Percentiles rank a stretch among this genome's conserved stretches.
Conservation (phyloP, 2,888 invertebrate species). For the Lydus trimaculatus region DNA sequence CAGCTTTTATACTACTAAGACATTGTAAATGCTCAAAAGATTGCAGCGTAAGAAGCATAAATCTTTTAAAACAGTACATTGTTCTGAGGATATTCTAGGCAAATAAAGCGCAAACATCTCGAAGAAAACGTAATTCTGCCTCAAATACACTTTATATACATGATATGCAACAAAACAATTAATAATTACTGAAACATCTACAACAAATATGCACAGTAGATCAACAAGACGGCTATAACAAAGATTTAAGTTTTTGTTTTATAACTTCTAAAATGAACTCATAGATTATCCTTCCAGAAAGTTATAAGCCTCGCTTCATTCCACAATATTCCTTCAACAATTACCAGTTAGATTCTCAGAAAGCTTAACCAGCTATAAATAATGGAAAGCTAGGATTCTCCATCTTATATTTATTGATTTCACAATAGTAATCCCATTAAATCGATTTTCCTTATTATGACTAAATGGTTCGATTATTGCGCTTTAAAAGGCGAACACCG, state of each 20-base stretch:
- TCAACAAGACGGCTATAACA: background rate
- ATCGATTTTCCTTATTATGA: background rate
- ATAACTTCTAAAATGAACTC: background rate
- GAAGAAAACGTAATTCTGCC: background rate
- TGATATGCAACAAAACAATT: background rate
- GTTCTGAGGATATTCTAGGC: conserved; percentile 20
- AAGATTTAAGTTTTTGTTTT: background rate
- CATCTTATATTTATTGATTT: background rate
- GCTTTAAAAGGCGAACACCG: background rate
- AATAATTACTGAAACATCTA: background rate
- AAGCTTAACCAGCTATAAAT: no score
- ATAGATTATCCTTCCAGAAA: background rate
- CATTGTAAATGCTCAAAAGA: conserved; percentile 36
- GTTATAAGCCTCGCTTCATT: background rate
- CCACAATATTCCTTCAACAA: background rate
- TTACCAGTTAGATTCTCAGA: background rate
- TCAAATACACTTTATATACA: background rate
- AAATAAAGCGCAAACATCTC: conserved; percentile 10
- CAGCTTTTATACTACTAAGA: conserved; percentile 34
- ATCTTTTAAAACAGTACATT: conserved; percentile 29
- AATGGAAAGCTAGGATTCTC: background rate
- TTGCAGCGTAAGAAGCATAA: conserved; percentile 28
- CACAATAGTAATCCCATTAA: background rate
- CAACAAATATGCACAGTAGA: background rate
- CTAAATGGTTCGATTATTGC: background rate